phyloP scores from a whole-genome alignment of 2,888 invertebrate species.

The Syritta pipiens region DNA sequence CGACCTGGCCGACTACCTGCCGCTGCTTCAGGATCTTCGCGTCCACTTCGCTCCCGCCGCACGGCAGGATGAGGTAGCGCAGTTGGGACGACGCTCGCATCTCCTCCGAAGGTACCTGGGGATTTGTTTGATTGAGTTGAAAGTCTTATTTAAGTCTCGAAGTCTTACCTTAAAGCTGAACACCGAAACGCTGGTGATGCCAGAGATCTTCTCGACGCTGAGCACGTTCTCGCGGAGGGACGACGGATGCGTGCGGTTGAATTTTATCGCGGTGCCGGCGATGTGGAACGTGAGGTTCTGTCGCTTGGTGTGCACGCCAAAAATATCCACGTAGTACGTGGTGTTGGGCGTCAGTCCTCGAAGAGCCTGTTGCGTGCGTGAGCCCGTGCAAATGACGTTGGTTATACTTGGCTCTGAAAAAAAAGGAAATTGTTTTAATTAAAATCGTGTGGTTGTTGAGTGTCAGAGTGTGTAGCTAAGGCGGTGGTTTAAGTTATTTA shows the following conservation, averaged over 20 bases:
- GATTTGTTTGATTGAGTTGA: too few relatives aligned
- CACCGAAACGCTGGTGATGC: constrained; percentile 80
- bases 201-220: constrained; percentile 80
- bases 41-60: constrained; percentile 81
- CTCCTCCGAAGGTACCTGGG: constrained; percentile 27
- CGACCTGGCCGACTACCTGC: constrained; percentile 75
- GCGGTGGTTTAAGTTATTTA: too few relatives aligned
- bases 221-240: constrained; percentile 80
- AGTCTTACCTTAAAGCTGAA: constrained; percentile 81
- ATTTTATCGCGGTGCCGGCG: constrained; percentile 74
- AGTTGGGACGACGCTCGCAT: constrained; percentile 50
- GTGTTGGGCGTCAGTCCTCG: constrained; percentile 75
- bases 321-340: constrained; percentile 77
- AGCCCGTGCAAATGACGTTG: constrained; percentile 77
- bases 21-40: constrained; percentile 79
- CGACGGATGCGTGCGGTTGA: constrained; percentile 78
- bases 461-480: too few relatives aligned
- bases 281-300: constrained; percentile 77
- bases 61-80: constrained; percentile 81
- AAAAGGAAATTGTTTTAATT: too few relatives aligned
- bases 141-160: background rate
- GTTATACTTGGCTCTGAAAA: constrained; percentile 65
- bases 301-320: constrained; percentile 77
- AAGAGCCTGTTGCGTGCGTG: constrained; percentile 76
- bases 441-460: too few relatives aligned